Conservation (phyloP, 2,888 invertebrate genomes). For the Sesia bembeciformis region DNA sequence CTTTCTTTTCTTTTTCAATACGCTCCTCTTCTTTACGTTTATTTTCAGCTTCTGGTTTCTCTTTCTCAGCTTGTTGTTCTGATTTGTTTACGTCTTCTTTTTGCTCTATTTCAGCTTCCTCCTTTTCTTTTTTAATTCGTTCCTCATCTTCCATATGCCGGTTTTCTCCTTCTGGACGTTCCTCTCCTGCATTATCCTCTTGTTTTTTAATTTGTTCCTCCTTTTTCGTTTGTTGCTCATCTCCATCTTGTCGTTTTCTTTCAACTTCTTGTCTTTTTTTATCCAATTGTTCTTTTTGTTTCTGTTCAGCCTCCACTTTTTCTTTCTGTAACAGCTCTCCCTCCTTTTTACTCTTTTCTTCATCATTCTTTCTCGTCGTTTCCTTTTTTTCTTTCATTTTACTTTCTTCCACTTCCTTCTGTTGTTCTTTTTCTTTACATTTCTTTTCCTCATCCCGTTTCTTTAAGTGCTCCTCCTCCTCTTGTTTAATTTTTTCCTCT, state of each 20-base stretch:
- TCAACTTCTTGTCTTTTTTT: not conserved
- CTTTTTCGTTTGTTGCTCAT: not conserved
- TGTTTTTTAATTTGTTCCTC: not conserved
- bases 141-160: not conserved
- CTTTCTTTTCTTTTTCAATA: slow-evolving; percentile 2
- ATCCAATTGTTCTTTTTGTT: not conserved
- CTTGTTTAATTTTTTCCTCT: not conserved
- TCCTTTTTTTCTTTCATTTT: not conserved
- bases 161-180: not conserved
- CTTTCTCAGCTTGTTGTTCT: slow-evolving; percentile 1
- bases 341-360: not conserved
- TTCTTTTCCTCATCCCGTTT: not conserved
- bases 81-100: not conserved
- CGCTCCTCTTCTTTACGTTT: not conserved
- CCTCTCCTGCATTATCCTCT: not conserved
- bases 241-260: not conserved
- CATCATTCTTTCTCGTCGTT: not conserved
- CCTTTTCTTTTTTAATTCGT: not conserved
- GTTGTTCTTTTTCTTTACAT: not conserved
- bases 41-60: slow-evolving; percentile 1
- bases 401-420: not conserved
- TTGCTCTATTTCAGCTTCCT: not conserved
- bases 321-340: not conserved
- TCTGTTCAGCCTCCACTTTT: not conserved
- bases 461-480: not conserved